phyloP scores from a whole-genome alignment of 2,113 vertebrate genomes.

The Cynoglossus semilaevis region DNA sequence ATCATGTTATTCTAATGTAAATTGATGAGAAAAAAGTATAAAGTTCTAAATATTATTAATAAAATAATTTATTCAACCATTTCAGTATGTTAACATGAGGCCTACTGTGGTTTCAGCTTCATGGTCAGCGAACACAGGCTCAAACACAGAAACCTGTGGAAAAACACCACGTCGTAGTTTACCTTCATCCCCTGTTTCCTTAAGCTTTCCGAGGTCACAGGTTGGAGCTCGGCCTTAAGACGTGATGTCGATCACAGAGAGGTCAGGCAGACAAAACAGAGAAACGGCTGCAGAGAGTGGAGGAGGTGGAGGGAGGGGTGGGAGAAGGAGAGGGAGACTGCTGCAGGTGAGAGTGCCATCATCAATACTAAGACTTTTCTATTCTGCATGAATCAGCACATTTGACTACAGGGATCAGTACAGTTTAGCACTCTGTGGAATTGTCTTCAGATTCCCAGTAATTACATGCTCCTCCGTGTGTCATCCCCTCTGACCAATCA shows the following conservation, averaged over 20 bases:
- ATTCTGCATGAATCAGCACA: constrained; percentile 4
- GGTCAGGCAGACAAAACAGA: constrained; percentile 37
- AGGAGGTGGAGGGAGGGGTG: background rate
- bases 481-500: constrained; percentile 48
- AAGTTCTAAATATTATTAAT: too few species aligned
- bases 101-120: too few species aligned
- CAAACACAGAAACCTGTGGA: too few species aligned
- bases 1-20: too few species aligned
- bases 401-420: constrained; percentile 12
- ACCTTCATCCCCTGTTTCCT: constrained; percentile 48
- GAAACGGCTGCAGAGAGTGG: too few species aligned
- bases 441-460: too few species aligned
- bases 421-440: background rate
- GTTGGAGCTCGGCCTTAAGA: constrained; percentile 38
- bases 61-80: too few species aligned
- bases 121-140: too few species aligned
- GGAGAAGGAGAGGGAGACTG: background rate
- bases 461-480: constrained; percentile 22
- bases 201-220: constrained; percentile 39
- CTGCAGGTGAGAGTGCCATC: constrained; percentile 10
- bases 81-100: too few species aligned
- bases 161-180: constrained; percentile 9
- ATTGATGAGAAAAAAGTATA: too few species aligned
- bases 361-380: background rate
- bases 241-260: constrained; percentile 38